phyloP scores from a whole-genome alignment of 1,140 invertebrate species.

The Aphelenchoides besseyi region DNA sequence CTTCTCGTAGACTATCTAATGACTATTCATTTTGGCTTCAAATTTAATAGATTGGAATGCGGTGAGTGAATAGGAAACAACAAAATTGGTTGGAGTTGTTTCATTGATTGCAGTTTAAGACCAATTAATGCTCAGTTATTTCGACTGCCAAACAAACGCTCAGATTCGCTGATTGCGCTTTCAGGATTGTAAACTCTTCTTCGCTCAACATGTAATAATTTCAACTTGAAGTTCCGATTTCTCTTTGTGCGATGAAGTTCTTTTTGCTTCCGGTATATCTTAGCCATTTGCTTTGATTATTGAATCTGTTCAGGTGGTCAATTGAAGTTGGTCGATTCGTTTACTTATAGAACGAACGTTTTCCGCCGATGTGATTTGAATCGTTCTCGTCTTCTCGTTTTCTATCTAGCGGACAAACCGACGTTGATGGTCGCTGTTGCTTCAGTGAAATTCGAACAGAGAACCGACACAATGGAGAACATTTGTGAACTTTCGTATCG shows the following conservation, averaged over 20 bases:
- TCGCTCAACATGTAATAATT: conserved; percentile 42
- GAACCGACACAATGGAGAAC: conserved; percentile 15
- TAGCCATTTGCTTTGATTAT: neutral
- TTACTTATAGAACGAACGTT: conserved; percentile 48
- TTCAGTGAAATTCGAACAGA: conserved; percentile 38
- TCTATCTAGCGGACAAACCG: conserved; percentile 36
- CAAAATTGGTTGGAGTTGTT: no score
- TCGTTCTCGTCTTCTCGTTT: conserved; percentile 35
- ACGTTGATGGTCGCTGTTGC: conserved; percentile 38
- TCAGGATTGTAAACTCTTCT: conserved; percentile 49
- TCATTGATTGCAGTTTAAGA: no score
- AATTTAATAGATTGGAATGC: no score
- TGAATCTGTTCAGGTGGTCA: conserved; percentile 34
- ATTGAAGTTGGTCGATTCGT: conserved; percentile 38
- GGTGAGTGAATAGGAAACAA: no score
- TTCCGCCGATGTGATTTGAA: conserved; percentile 45
- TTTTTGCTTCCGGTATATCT: conserved; percentile 47
- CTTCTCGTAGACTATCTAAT: no score
- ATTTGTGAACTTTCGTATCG: conserved; percentile 42
- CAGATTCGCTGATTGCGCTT: no score
- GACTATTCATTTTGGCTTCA: no score
- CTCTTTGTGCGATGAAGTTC: conserved; percentile 44
- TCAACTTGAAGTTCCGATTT: conserved; percentile 43
- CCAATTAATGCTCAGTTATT: no score
- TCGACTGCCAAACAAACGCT: no score